A percentile compares a stretch with the other conserved stretches of the same genome.
Evolutionary conservation across 2,797 vertebrate genomes (phyloP).

Genomic region (Pteropus rufus): DNA sequence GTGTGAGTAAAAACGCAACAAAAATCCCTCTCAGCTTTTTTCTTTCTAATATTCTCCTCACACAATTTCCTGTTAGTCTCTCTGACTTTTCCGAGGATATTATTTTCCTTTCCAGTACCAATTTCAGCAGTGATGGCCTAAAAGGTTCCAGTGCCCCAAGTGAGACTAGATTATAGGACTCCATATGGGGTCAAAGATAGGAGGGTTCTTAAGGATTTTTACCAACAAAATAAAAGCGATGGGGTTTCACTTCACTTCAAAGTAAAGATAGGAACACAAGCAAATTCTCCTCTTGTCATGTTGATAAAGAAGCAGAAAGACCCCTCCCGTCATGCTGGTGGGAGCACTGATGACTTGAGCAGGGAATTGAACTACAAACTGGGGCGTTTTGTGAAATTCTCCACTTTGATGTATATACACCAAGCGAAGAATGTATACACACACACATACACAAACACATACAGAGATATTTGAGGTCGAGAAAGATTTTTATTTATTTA

Average conservation of each 20-base stretch:
- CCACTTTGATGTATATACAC: background rate
- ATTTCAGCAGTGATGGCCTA: constrained; percentile 77
- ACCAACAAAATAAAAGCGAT: constrained; percentile 79
- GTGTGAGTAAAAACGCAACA: constrained; percentile 53
- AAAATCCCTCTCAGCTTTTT: constrained; percentile 47
- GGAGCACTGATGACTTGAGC: background rate
- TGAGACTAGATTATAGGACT: constrained; percentile 80
- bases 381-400: constrained; percentile 12
- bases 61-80: constrained; percentile 72
- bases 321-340: background rate
- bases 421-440: background rate
- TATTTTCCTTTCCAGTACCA: constrained; percentile 78
- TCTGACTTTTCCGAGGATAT: constrained; percentile 75
- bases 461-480: background rate
- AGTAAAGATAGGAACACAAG: constrained; percentile 76
- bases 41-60: constrained; percentile 70
- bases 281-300: constrained; percentile 71
- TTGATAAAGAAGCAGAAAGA: constrained; percentile 59
- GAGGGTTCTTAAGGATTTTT: constrained; percentile 77
- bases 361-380: constrained; percentile 43
- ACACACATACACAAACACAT: background rate
- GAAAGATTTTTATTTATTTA: background rate
- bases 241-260: constrained; percentile 74
- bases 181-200: constrained; percentile 72
- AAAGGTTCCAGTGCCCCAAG: constrained; percentile 77